phyloP scores from a whole-genome alignment of 2,797 vertebrate genomes.

The Cossypha dichroa region DNA sequence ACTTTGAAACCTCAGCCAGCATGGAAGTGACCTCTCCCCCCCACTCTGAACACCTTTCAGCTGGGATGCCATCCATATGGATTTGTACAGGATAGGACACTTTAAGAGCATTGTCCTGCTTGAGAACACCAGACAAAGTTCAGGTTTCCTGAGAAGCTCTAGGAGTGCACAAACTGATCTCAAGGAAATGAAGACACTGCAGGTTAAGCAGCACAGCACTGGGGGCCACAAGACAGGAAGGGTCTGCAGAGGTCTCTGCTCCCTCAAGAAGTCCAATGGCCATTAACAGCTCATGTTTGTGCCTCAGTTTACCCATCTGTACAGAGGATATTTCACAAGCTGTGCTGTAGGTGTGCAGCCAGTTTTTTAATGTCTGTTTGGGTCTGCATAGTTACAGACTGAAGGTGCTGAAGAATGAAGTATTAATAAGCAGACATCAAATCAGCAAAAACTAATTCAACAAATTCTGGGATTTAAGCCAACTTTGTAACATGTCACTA shows the following conservation, averaged over 20 bases:
- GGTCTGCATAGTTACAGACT: not conserved
- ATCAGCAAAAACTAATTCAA: not conserved
- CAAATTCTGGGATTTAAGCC: not conserved
- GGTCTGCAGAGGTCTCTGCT: not conserved
- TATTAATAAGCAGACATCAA: not conserved
- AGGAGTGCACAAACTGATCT: not conserved
- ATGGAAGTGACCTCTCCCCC: not conserved
- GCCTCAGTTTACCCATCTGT: not conserved
- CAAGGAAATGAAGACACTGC: rapidly evolving
- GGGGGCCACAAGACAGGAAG: not conserved
- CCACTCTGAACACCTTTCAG: not conserved
- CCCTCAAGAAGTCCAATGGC: not conserved
- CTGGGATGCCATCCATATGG: not conserved
- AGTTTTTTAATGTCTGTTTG: not conserved
- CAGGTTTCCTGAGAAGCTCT: not conserved
- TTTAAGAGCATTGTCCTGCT: rapidly evolving
- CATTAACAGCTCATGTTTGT: not conserved
- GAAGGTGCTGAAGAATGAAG: not conserved
- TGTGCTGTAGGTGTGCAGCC: not conserved
- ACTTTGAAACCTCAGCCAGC: not conserved
- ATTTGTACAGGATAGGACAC: not conserved
- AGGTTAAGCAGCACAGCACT: not conserved
- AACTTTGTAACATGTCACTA: not conserved
- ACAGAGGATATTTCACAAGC: not conserved
- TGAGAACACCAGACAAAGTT: not conserved